Base-by-base conservation (phyloP, 2,888 invertebrate genomes). In the Ferdinandea cuprea region DNA sequence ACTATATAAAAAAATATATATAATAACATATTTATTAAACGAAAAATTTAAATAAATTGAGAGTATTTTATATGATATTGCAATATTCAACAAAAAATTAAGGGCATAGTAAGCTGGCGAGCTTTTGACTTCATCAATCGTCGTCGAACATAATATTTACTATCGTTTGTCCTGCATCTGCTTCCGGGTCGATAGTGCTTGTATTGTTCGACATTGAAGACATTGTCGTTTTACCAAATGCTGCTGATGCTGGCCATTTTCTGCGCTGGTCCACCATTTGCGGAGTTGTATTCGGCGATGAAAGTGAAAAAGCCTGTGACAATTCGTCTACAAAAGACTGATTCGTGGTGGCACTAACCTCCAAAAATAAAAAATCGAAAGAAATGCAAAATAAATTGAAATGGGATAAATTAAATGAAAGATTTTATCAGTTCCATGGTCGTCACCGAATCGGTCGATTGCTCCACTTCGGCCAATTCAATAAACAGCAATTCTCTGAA, bases 391-490 rank as follows among this genome's bases (percentile, higher is more conserved):
- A 17, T 4, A 44, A 44, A 0, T 17, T 9, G 1, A 19, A 0
- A 9, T 8, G 42, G 4, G 5, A 17, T 8, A 15, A 11, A 8
- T 30, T 30, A 32, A 17, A 32, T 11, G 9, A 17, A 17, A 32
- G 4, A 11, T 1, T 11, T n/a, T 52, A 52, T 32, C 52, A 52
- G 9, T 15, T 28, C 11, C 32, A 52, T 1, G 7, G 32, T 32
- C 15, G 30, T 32, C 17, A 17, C 15, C 15, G 32, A 32, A 11
- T 52, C 5, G 17, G 32, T 52, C 11, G 32, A 52, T 32, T 52
- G 52, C 52, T 52, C 48, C 48, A 48, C 28, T 48, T 48, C 48
- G 48, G 2, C n/a, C 19, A 17, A 48, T 13, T 48, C 28, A 48
- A 48, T 28, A 8, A 28, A 48, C 28, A 48, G 28, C 28, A 48